Conservation (phyloP, 1,140 invertebrate species). For the Agrypnia vestita region DNA sequence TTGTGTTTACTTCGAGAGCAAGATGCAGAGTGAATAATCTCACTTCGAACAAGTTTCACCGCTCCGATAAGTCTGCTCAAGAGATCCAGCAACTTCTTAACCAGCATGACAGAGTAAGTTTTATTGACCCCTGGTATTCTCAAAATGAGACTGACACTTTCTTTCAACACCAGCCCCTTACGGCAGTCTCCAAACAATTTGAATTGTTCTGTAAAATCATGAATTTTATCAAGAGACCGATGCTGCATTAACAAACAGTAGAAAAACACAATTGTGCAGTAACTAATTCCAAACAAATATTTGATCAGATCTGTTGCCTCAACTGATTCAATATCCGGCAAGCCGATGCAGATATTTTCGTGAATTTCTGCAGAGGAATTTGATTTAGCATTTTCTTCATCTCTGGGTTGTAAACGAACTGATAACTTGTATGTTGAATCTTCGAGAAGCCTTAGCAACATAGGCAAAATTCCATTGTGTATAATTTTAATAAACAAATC, state of each 20-base stretch:
- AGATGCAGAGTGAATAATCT: constrained; percentile 73
- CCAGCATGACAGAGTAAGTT: constrained; percentile 67
- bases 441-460: constrained; percentile 76
- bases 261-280: constrained; percentile 76
- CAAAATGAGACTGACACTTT: constrained; percentile 74
- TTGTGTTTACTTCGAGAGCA: constrained; percentile 73
- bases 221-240: constrained; percentile 72
- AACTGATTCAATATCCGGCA: constrained; percentile 7
- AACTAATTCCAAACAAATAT: constrained; percentile 77
- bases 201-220: constrained; percentile 77
- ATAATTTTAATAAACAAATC: constrained; percentile 76
- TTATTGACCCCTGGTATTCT: constrained; percentile 69
- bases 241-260: constrained; percentile 76
- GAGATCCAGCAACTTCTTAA: constrained; percentile 75
- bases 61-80: constrained; percentile 74
- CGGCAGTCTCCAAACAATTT: constrained; percentile 76
- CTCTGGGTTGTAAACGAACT: constrained; percentile 36
- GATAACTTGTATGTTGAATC: constrained; percentile 71
- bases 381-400: constrained; percentile 21
- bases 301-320: constrained; percentile 72
- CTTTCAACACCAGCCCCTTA: constrained; percentile 74
- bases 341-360: constrained; percentile 20
- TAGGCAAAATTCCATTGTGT: constrained; percentile 76
- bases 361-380: constrained; percentile 62
- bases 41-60: constrained; percentile 75